Evolutionary conservation across 2,797 vertebrate species (phyloP), one percentile per base, ranked within the genome.

Genomic region (Acanthurus tractus): DNA sequence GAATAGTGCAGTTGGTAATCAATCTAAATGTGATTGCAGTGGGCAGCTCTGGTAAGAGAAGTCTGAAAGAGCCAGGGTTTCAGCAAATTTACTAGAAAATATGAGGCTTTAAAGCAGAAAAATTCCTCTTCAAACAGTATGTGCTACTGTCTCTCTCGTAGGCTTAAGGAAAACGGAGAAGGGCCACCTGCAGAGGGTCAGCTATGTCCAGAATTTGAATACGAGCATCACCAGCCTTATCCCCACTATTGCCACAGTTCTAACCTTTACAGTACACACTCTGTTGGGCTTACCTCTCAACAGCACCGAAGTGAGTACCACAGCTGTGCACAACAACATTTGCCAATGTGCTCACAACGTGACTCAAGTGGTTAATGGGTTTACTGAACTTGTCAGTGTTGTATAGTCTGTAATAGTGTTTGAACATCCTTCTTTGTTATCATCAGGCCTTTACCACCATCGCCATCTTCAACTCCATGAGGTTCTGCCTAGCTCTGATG

Each of bases 361-460:
- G 53, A 49, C 14, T 50, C 20, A 10, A 10, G 8, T 45, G 22
- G 38, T 0, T n/a, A 29, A 11, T 38, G 2, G 25, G 3, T 48
- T 25, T 13, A 3, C 6, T 54, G 10, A 20, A 34, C 34, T 1
- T 42, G 7, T 48, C 11, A 20, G 14, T 58, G 46, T 55, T 36
- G 14, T 48, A 9, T 44, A 2, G 5, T 53, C 48, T 53, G 48
- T 8, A 13, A 12, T 65, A 8, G 11, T 29, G 25, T 29, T 29
- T 52, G 8, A 66, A 25, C 2, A 69, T 78, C 61, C 38, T 20
- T 79, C 4, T 63, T 20, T 71, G 45, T 76, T 54, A 10, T 70
- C 56, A 54, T 22, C 70, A 97, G 96, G 96, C 95, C 2, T 97
- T 96, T 62, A 96, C 94, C 45, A 93, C 94, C 79, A 96, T 96